A percentile compares a stretch with the other conserved stretches of the same genome.
Evolutionary conservation across 2,797 vertebrate species (phyloP).

Genomic region (Rhyacichthys aspro): DNA sequence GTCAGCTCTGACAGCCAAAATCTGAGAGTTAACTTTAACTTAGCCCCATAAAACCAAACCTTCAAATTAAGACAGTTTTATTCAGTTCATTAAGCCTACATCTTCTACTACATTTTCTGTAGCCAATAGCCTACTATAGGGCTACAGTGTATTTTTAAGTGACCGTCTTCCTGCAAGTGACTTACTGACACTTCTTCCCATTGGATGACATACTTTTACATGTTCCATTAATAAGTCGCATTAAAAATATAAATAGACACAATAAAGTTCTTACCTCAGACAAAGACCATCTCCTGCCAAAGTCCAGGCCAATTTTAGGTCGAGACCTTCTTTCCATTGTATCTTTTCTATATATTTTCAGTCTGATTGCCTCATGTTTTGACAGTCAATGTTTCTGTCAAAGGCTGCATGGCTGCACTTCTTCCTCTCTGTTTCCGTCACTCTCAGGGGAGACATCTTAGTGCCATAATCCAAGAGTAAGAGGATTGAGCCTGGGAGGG

Average conservation of each 20-base stretch:
- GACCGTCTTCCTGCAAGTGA: too few species aligned
- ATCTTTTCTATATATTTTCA: slow-evolving; percentile 2
- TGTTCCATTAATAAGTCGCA: too few species aligned
- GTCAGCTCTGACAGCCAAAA: slow-evolving; percentile 25
- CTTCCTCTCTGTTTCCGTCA: slow-evolving; percentile 18
- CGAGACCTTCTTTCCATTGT: slow-evolving; percentile 56
- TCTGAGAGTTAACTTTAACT: slow-evolving; percentile 2
- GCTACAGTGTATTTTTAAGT: too few species aligned
- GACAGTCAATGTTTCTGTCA: slow-evolving; percentile 24
- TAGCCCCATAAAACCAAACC: too few species aligned
- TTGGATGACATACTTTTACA: not conserved
- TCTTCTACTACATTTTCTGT: too few species aligned
- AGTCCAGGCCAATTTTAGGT: slow-evolving; percentile 39
- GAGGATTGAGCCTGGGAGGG: slow-evolving; percentile 73
- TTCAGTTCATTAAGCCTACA: too few species aligned
- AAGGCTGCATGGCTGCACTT: slow-evolving; percentile 21
- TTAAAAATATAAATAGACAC: not conserved
- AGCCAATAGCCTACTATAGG: too few species aligned
- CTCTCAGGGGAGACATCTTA: slow-evolving; percentile 66
- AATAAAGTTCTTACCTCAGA: slow-evolving; percentile 49
- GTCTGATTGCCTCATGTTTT: not conserved
- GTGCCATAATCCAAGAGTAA: slow-evolving; percentile 80
- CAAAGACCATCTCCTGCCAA: slow-evolving; percentile 43
- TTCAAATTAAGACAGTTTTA: too few species aligned
- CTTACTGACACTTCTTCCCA: too few species aligned